Evolutionary conservation across 2,113 vertebrate genomes (phyloP), one percentile per base, ranked within the genome.

Genomic region (Paedocypris sp.): DNA sequence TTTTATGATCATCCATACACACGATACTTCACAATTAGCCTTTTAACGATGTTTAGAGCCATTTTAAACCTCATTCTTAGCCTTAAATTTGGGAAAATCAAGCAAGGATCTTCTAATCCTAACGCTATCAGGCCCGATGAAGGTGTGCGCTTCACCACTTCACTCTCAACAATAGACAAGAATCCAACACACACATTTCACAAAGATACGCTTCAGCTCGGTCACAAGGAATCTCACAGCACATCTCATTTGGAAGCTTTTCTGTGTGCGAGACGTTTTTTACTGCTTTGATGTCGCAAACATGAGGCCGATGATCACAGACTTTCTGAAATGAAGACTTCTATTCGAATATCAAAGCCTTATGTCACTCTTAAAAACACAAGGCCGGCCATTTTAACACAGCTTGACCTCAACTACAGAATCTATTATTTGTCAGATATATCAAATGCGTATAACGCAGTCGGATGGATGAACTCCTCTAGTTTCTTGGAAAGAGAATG

Each of bases 401-500:
- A 50, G 11, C 43, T 12, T 47, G 42, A 51, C 50, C 45, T 39
- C 26, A 51, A 19, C 38, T 60, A 32, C 3, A 6, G 41, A 47
- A 41, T 69, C 23, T 19, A 52, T 47, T 19, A 62, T 42, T 15
- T 26, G 23, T 43, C 38, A 18, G 19, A 43, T 42, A 61, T 56
- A 29, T 4, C 23, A 6, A 57, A 45, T n/a, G n/a, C n/a, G n/a
- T n/a, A n/a, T n/a, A n/a, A n/a, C n/a, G n/a, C n/a, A n/a, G n/a
- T 64, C 28, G 20, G 50, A 19, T 29, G 41, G n/a, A 64, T 54
- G 18, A 52, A 39, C 32, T 22, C 0, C n/a, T 16, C 20, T 35
- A 7, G 19, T 46, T 60, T 64, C 41, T 64, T 47, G 35, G 43
- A 49, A 41, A 19, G 20, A 49, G 31, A 45, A 50, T 12, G 60